A percentile compares a stretch with the other conserved stretches of the same genome.
Evolutionary conservation across 2,113 vertebrate species (phyloP).

Genomic region (Grammomys dolichurus): DNA sequence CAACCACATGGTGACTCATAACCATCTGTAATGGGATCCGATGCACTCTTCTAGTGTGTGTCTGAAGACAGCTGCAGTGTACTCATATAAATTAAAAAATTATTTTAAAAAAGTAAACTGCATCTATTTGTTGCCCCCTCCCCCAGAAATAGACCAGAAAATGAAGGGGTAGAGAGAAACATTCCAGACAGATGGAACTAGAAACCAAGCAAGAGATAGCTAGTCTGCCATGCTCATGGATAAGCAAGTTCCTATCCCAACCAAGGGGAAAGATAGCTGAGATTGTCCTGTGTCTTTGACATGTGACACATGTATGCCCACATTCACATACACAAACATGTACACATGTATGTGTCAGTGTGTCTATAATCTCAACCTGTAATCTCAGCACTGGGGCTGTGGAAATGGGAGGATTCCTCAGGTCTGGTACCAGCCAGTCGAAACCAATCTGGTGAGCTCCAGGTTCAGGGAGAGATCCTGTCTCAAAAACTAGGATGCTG

Average conservation of each 20-base stretch:
- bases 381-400: background rate
- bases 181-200: background rate
- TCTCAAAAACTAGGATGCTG: background rate
- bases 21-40: too few species aligned
- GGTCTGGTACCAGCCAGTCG: background rate
- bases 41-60: too few species aligned
- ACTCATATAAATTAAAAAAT: too few species aligned
- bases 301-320: background rate
- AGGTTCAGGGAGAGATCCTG: background rate
- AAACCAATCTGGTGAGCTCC: background rate
- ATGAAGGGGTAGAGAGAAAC: background rate
- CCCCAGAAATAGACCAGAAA: background rate
- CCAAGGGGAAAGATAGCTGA: background rate
- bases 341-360: background rate
- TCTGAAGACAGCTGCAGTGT: too few species aligned
- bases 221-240: background rate
- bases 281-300: background rate
- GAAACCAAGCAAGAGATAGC: background rate
- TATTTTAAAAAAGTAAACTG: background rate
- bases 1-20: too few species aligned
- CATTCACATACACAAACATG: background rate
- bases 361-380: background rate
- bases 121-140: background rate
- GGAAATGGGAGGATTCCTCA: background rate
- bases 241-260: background rate